phyloP scores from a whole-genome alignment of 1,140 invertebrate genomes.

The Sipha flava region DNA sequence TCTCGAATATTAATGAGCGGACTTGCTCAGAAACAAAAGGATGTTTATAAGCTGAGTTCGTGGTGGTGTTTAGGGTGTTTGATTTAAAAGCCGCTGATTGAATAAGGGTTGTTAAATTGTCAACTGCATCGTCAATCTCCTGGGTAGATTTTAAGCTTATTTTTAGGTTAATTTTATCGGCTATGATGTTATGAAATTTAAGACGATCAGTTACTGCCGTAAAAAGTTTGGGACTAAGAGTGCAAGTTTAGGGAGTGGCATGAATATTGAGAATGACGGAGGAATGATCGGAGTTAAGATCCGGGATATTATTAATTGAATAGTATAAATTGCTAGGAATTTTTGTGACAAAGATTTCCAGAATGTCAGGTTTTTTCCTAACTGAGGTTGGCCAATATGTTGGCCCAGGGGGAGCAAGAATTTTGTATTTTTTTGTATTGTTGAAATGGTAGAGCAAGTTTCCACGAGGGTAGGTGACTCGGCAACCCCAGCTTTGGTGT shows the following conservation, averaged over 20 bases:
- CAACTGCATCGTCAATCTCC: too few relatives aligned
- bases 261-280: neutral
- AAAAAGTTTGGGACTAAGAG: neutral
- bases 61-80: too few relatives aligned
- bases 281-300: neutral
- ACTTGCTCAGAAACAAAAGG: too few relatives aligned
- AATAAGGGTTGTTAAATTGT: too few relatives aligned
- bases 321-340: neutral
- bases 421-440: neutral
- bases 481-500: neutral
- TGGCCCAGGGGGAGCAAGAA: neutral
- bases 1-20: too few relatives aligned
- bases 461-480: neutral
- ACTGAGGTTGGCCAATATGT: neutral
- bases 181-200: too few relatives aligned
- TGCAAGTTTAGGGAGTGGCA: neutral
- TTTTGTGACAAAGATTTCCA: conserved; percentile 5
- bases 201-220: neutral
- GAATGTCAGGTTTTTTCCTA: neutral
- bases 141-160: too few relatives aligned
- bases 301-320: neutral
- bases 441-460: neutral
- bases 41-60: too few relatives aligned
- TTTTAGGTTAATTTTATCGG: too few relatives aligned
- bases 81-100: too few relatives aligned